phyloP scores from a whole-genome alignment of 2,113 vertebrate species.

The Stercorarius parasiticus region DNA sequence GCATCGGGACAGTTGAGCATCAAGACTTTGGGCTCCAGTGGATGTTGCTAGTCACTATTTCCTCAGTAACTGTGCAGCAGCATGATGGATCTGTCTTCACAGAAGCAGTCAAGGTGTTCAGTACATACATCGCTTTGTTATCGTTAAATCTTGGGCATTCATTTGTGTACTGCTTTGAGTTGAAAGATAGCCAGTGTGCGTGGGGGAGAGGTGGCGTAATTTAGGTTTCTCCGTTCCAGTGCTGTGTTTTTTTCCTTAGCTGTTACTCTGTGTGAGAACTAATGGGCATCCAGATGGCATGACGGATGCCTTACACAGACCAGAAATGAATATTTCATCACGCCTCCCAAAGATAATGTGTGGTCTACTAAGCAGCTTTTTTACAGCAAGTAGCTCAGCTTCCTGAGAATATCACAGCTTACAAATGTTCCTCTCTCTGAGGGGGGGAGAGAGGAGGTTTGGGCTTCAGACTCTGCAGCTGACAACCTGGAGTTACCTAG shows the following conservation, averaged over 20 bases:
- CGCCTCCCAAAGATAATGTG: neutral
- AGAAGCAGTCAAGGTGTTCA: neutral
- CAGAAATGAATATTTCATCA: neutral
- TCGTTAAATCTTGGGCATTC: neutral
- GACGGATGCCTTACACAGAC: neutral
- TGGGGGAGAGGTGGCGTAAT: neutral
- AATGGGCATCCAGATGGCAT: neutral
- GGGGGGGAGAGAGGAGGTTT: neutral
- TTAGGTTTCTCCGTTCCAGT: neutral
- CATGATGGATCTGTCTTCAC: neutral
- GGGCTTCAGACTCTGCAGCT: neutral
- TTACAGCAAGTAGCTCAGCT: neutral
- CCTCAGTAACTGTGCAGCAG: neutral
- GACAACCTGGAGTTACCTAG: neutral
- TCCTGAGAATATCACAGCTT: neutral
- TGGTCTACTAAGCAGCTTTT: neutral
- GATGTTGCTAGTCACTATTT: neutral
- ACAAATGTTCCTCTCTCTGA: neutral
- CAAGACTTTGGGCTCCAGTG: neutral
- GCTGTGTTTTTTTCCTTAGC: neutral
- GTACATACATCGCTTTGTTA: neutral
- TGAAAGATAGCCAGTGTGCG: neutral
- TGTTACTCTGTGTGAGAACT: neutral
- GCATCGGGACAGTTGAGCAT: fast-evolving
- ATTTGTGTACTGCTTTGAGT: neutral